Percentiles rank a stretch among this genome's conserved stretches.
These are phyloP conservation scores for Sialis fuliginosa DNA, from an alignment of 2,888 invertebrate genomes.

Conservation along the genomic window DNA sequence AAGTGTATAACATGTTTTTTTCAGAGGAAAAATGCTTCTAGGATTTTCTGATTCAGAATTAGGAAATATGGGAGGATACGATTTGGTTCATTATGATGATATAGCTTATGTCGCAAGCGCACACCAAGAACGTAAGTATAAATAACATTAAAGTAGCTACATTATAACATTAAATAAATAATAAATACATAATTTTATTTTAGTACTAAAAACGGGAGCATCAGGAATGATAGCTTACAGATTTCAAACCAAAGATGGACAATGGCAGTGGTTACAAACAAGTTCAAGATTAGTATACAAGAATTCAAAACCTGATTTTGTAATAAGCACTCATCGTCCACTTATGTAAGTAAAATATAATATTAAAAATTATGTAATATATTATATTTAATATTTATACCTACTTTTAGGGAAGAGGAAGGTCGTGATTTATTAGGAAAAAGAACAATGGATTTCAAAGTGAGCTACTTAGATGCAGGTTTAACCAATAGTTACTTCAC, in stretches of 20 bases:
- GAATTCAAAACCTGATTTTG: constrained; percentile 98
- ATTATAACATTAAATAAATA: background rate
- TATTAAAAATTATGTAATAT: background rate
- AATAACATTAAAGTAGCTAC: constrained; percentile 1
- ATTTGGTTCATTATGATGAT: constrained; percentile 95
- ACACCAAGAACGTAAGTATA: constrained; percentile 90
- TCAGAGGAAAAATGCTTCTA: constrained; percentile 82
- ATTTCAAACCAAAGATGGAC: constrained; percentile 82
- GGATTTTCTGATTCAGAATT: constrained; percentile 87
- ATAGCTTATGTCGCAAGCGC: constrained; percentile 94
- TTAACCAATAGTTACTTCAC: constrained; percentile 81
- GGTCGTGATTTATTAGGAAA: constrained; percentile 93
- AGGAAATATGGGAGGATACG: constrained; percentile 89
- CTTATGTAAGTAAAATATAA: constrained; percentile 61
- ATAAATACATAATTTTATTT: constrained; percentile 14
- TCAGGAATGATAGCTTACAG: constrained; percentile 98
- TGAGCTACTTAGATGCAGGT: constrained; percentile 89
- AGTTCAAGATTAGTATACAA: constrained; percentile 94
- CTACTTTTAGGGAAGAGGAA: constrained; percentile 79
- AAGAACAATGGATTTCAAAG: constrained; percentile 97
- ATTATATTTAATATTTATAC: background rate
- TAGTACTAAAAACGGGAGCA: constrained; percentile 97
- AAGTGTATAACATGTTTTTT: constrained; percentile 12
- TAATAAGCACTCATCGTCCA: constrained; percentile 95
- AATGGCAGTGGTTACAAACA: constrained; percentile 98